These are phyloP conservation scores for Tylochromis polylepis DNA, from an alignment of 2,113 vertebrate species.

Conservation along the genomic window DNA sequence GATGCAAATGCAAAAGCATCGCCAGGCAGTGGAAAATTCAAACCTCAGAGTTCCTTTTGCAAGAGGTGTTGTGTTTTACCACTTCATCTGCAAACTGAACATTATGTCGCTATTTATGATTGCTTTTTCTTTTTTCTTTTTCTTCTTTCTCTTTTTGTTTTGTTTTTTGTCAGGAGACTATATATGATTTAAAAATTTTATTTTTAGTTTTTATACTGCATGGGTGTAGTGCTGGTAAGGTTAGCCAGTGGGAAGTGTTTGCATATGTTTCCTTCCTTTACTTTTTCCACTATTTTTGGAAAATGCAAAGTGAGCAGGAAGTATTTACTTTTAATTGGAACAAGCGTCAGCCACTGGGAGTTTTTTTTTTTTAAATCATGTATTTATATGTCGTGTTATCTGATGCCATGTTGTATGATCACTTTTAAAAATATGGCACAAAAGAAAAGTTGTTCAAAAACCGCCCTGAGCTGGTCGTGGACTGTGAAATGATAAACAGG, in stretches of 20 bases:
- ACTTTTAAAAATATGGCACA: background rate
- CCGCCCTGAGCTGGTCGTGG: background rate
- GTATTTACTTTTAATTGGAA: background rate
- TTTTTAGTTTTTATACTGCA: background rate
- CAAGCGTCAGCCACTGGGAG: background rate
- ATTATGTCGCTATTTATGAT: background rate
- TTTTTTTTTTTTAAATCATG: background rate
- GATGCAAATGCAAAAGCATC: background rate
- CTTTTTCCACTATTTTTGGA: background rate
- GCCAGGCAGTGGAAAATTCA: background rate
- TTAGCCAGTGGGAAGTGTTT: background rate
- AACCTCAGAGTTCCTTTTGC: background rate
- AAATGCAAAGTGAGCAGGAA: background rate
- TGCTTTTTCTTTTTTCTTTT: background rate
- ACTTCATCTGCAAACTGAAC: background rate
- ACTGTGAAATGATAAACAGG: background rate
- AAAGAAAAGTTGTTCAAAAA: background rate
- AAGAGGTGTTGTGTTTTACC: background rate
- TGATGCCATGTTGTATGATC: background rate
- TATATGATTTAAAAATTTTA: background rate
- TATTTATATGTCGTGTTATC: background rate
- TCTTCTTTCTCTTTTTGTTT: background rate
- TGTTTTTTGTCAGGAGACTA: rapidly evolving
- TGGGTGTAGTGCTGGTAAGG: background rate
- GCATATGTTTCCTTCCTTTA: background rate